Evolutionary conservation across 2,888 invertebrate species (phyloP).

Genomic region (Leptinotarsa rubiginosa): DNA sequence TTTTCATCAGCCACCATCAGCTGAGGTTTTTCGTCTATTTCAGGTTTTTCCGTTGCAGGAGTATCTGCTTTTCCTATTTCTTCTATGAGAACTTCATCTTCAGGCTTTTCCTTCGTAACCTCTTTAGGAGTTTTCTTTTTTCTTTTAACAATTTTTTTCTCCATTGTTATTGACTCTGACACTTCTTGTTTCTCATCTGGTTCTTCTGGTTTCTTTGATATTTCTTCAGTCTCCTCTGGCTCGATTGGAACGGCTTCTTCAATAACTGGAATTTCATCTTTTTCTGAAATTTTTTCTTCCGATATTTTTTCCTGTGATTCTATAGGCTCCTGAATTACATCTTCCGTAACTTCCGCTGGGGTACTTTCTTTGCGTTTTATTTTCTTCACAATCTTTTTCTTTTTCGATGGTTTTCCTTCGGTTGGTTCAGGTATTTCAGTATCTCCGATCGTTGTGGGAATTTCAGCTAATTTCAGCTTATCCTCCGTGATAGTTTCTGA

Average conservation of each 20-base stretch:
- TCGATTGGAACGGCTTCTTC: conserved; percentile 23
- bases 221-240: conserved; percentile 46
- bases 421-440: conserved; percentile 57
- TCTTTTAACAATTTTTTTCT: conserved; percentile 50
- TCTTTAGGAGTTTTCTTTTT: conserved; percentile 60
- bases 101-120: conserved; percentile 43
- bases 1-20: conserved; percentile 45
- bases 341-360: conserved; percentile 35
- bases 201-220: conserved; percentile 11
- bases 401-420: conserved; percentile 54
- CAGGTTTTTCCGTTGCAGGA: conserved; percentile 53
- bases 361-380: conserved; percentile 47
- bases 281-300: neutral
- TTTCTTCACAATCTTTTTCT: conserved; percentile 53
- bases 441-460: conserved; percentile 44
- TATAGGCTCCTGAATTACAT: conserved; percentile 23
- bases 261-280: conserved; percentile 37
- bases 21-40: conserved; percentile 33
- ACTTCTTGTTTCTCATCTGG: conserved; percentile 37
- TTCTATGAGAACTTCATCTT: conserved; percentile 10
- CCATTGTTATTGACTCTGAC: conserved; percentile 54
- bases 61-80: conserved; percentile 49
- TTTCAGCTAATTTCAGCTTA: conserved; percentile 51
- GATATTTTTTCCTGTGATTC: conserved; percentile 1
- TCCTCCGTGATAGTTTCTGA: conserved; percentile 38